These are phyloP conservation scores for Catamblyrhynchus diadema DNA, from an alignment of 2,797 vertebrate species.

Conservation along the genomic window DNA sequence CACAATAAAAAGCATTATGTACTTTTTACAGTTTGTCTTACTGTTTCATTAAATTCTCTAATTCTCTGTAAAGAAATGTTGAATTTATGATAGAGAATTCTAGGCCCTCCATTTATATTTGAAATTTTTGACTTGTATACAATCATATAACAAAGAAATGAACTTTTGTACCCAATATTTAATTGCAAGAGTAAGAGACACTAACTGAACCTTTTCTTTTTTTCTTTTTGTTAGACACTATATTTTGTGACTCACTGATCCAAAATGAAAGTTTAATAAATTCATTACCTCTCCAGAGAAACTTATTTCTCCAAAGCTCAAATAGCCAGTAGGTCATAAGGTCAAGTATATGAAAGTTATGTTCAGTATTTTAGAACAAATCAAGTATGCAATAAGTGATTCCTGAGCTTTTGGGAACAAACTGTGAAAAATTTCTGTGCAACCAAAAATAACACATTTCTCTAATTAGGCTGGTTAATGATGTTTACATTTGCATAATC, in stretches of 20 bases:
- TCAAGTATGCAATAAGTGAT: not conserved
- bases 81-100: not conserved
- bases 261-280: not conserved
- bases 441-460: slow-evolving; percentile 4
- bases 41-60: not conserved
- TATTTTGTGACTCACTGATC: not conserved
- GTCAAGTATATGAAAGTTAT: not conserved
- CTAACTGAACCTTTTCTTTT: fast-evolving
- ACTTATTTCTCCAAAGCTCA: not conserved
- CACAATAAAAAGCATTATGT: not conserved
- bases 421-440: not conserved
- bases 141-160: not conserved
- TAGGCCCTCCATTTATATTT: not conserved
- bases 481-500: slow-evolving; percentile 64
- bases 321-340: not conserved
- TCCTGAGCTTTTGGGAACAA: not conserved
- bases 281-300: not conserved
- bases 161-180: not conserved
- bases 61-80: not conserved
- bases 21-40: not conserved
- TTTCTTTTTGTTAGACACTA: fast-evolving
- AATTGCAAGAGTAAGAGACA: not conserved
- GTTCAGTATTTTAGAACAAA: not conserved
- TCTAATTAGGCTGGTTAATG: slow-evolving; percentile 48
- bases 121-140: not conserved